Evolutionary conservation across 2,797 vertebrate species (phyloP).

Genomic region (Nyctalus aviator): DNA sequence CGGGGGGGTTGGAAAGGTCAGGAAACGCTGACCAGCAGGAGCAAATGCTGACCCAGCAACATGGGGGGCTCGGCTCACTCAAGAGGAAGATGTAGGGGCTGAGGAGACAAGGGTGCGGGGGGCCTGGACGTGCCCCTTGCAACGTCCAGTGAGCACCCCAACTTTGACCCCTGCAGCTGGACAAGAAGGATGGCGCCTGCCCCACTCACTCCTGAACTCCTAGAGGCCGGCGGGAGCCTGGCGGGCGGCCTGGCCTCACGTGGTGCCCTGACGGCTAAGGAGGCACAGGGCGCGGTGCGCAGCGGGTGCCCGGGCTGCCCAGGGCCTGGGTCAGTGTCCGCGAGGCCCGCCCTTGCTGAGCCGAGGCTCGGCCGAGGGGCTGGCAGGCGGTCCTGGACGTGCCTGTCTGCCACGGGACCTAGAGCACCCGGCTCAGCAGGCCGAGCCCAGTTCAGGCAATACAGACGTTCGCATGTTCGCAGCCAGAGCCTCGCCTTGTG

Average conservation of each 20-base stretch:
- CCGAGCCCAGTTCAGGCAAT: slow-evolving; percentile 38
- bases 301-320: not conserved
- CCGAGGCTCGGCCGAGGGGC: not conserved
- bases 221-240: not conserved
- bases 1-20: not conserved
- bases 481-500: slow-evolving; percentile 56
- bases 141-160: fast-evolving
- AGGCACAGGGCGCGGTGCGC: not conserved
- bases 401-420: slow-evolving; percentile 75
- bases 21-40: not conserved
- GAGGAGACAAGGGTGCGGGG: not conserved
- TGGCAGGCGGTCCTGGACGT: not conserved
- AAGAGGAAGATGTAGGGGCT: not conserved
- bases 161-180: slow-evolving; percentile 73
- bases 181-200: slow-evolving; percentile 48
- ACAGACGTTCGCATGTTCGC: slow-evolving; percentile 35
- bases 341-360: not conserved
- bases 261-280: not conserved
- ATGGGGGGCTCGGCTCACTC: fast-evolving
- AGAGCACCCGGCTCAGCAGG: not conserved
- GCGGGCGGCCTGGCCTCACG: not conserved
- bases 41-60: not conserved
- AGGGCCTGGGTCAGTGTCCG: not conserved
- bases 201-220: slow-evolving; percentile 68
- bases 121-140: not conserved